Conservation (phyloP, 64 coral and sea anemone genomes). For the Hydrozoanthus tunicans region DNA sequence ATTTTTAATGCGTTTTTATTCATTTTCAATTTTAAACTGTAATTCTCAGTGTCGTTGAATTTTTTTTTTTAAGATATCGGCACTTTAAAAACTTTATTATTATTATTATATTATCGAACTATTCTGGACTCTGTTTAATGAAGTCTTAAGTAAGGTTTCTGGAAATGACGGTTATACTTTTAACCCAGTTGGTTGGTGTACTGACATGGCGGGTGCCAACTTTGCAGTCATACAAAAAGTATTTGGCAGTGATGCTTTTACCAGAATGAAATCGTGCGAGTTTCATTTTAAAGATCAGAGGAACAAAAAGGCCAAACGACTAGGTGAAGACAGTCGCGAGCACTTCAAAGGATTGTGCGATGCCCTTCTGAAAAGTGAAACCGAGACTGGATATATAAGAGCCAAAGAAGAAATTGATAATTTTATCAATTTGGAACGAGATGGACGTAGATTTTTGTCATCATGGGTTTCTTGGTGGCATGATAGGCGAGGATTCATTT, state of each 20-base stretch:
- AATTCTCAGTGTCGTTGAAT: too few relatives aligned
- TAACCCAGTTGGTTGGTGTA: slow-evolving; percentile 13
- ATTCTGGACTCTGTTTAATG: slow-evolving; percentile 5
- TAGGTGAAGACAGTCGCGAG: background rate
- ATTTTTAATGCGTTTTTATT: too few relatives aligned
- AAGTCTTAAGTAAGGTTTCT: background rate
- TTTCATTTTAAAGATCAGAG: slow-evolving; percentile 9
- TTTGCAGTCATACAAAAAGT: slow-evolving; percentile 9
- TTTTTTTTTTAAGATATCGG: too few relatives aligned
- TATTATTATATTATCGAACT: background rate
- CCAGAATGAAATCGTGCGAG: background rate
- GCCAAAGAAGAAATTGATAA: background rate
- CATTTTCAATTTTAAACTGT: too few relatives aligned
- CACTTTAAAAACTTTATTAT: too few relatives aligned
- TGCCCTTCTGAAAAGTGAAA: background rate
- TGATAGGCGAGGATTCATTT: slow-evolving; percentile 33
- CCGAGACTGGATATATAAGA: background rate
- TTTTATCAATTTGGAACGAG: background rate
- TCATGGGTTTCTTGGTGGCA: slow-evolving; percentile 41
- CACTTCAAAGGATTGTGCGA: background rate
- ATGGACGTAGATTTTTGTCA: background rate
- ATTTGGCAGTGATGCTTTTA: background rate
- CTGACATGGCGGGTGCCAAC: slow-evolving; percentile 22
- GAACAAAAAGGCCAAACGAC: background rate
- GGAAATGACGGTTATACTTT: background rate